Evolutionary conservation across 2,888 invertebrate species (phyloP), one percentile per base, ranked within the genome.

Genomic region (Colletes collaris): DNA sequence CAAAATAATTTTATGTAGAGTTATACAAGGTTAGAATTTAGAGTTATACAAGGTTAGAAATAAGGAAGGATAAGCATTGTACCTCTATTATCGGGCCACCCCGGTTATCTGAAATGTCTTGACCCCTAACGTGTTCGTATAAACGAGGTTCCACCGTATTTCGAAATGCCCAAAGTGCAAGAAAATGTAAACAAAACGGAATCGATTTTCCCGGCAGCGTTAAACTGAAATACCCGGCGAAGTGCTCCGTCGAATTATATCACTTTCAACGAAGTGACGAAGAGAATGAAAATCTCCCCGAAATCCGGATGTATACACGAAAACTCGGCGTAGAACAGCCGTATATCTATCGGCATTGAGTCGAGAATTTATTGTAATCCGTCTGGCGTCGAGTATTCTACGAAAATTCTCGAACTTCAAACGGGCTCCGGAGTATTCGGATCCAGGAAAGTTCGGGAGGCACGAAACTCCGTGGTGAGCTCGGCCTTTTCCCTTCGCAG

Each of bases 401-500:
- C 83, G 83, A 86, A 86, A 87, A 86, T 88, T 87, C 84, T 83
- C 72, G 63, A 88, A 87, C 86, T 86, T 85, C 83, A 86, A 88
- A 88, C 88, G 87, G 74, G 75, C 86, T 85, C 73, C 66, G 79
- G 86, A 64, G 86, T 87, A 87, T 89, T 84, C 75, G 78, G 74
- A 76, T 82, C 76, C 75, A 44, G 55, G 67, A 66, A 82, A 65
- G 70, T 83, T 83, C 56, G 56, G 63, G 46, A 46, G 73, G 66
- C 74, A 59, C 58, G 76, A 71, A 85, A 81, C 79, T 80, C 60
- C 53, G n/a, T 55, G 69, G 63, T 69, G 60, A 83, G 74, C 69
- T 65, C 71, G 74, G 81, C 75, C 80, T 79, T 66, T 67, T 62
- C 78, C 76, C 76, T 78, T 67, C 79, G 67, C 46, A 53, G 80